These are phyloP conservation scores for Phymorhynchus buccinoides DNA, from an alignment of 1,140 invertebrate genomes.

Conservation along the genomic window DNA sequence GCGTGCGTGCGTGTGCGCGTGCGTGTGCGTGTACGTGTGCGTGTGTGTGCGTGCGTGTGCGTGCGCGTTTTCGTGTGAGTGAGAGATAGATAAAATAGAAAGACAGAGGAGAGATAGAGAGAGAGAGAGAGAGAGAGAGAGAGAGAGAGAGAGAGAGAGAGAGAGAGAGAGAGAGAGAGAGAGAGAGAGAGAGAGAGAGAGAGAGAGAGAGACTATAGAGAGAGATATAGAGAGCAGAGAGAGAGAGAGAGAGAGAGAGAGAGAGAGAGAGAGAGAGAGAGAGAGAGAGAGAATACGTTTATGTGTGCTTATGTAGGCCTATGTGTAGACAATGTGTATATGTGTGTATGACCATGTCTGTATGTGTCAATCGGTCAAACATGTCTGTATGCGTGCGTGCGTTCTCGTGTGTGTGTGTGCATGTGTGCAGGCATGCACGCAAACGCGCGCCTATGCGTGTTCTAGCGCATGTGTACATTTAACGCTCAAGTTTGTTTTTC, in stretches of 20 bases:
- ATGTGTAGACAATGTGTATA: not conserved
- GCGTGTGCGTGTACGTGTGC: not conserved
- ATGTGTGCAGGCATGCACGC: not conserved
- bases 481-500: not conserved
- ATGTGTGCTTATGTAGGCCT: not conserved
- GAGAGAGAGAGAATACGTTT: no score
- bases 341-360: not conserved
- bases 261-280: no score
- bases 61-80: no score
- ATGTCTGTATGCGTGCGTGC: not conserved
- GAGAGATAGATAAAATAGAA: no score
- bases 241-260: no score
- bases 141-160: no score
- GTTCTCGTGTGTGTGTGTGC: not conserved
- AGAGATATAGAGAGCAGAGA: no score
- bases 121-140: not conserved
- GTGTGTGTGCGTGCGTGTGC: not conserved
- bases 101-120: not conserved
- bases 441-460: not conserved
- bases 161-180: no score
- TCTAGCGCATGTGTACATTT: not conserved
- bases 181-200: no score
- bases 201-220: no score
- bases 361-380: not conserved
- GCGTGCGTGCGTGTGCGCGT: not conserved